Evolutionary conservation across 1,140 invertebrate species (phyloP).

Genomic region (Drosophila subpulchrella): DNA sequence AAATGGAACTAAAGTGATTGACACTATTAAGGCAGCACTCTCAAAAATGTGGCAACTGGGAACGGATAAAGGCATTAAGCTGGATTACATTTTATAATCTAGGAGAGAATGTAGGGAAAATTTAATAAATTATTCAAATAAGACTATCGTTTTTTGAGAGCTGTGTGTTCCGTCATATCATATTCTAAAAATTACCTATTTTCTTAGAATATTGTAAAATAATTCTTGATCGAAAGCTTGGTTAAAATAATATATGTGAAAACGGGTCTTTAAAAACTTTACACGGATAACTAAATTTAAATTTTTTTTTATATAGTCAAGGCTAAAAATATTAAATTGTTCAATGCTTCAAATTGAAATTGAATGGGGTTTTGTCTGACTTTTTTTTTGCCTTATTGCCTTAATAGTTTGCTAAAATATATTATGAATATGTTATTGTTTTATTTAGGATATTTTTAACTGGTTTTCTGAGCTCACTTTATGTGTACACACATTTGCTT

Average conservation of each 20-base stretch:
- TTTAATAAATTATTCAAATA: slow-evolving; percentile 2
- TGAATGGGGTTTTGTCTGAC: too few species aligned
- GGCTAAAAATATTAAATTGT: too few species aligned
- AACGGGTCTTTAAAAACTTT: too few species aligned
- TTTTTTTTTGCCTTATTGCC: too few species aligned
- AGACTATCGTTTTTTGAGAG: background rate
- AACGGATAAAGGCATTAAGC: background rate
- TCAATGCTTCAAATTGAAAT: too few species aligned
- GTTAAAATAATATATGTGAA: too few species aligned
- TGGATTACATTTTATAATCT: background rate
- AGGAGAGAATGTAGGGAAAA: background rate
- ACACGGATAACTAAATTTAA: too few species aligned
- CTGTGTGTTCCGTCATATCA: too few species aligned
- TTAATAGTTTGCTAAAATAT: background rate
- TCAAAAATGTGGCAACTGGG: slow-evolving; percentile 4
- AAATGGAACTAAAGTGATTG: slow-evolving; percentile 38
- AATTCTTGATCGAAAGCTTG: too few species aligned
- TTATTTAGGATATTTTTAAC: background rate
- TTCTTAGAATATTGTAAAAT: too few species aligned
- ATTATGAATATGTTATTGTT: background rate
- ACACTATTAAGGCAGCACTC: slow-evolving; percentile 11
- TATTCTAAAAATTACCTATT: too few species aligned
- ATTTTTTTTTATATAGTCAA: too few species aligned
- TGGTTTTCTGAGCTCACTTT: background rate
- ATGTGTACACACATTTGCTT: background rate